Evolutionary conservation across 2,797 vertebrate genomes (phyloP), one percentile per base, ranked within the genome.

Genomic region (Taenioides sp.): DNA sequence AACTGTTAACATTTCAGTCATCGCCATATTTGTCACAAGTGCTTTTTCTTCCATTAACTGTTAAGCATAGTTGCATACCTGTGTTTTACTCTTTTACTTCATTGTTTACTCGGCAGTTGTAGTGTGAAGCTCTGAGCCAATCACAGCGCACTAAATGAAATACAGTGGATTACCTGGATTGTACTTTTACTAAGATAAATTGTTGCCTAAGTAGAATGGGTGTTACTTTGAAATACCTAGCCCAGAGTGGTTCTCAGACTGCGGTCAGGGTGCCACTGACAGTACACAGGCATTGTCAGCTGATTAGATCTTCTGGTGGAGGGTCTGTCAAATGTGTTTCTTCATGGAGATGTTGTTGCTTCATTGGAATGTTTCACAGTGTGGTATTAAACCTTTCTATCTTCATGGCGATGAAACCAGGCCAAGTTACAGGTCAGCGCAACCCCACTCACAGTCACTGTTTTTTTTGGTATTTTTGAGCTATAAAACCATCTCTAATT

Each of bases 131-230:
- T 16, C 37, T 43, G 11, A 22, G 40, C 62, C 62, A 65, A 17
- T 47, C n/a, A 23, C 20, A 65, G 62, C 40, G 47, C 40, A 16
- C 34, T 16, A 3, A 22, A 47, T 5, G 20, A 43, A 47, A 43
- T 47, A 65, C 62, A 22, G 14, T 22, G 61, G n/a, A 63, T 40
- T 40, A 63, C n/a, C 34, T 16, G 61, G 61, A 40, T 63, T 40
- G 34, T 22, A 40, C 61, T 63, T 63, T 63, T 43, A 63, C 61
- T 22, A 43, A 22, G 20, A 9, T 14, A 9, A 40, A 22, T n/a
- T 14, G 7, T 6, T 7, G 18, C 10, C 10, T 40, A 3, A 17
- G 27, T 7, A 4, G 34, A 63, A 27, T 1, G 27, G 31, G 28
- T 1, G 57, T 14, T 20, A n/a, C 61, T 43, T 63, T 16, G 0